Conservation (phyloP, 2,113 vertebrate genomes). For the Notiomystis cincta region DNA sequence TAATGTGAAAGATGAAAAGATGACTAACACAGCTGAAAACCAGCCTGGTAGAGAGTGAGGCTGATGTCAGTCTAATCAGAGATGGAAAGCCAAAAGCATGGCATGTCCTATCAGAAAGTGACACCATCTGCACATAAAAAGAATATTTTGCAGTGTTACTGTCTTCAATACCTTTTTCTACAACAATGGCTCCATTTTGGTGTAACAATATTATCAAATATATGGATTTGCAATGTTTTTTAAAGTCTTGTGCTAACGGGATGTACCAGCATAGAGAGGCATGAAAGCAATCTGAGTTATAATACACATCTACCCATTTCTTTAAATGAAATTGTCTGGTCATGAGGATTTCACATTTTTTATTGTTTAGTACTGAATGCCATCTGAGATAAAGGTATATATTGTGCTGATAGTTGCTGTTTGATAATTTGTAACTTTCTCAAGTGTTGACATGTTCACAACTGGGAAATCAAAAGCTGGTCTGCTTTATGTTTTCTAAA, state of each 20-base stretch:
- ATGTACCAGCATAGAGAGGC: background rate
- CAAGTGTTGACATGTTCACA: background rate
- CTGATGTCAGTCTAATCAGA: background rate
- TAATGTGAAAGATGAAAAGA: background rate
- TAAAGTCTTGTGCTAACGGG: rapidly evolving
- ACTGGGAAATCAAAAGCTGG: background rate
- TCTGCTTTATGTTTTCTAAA: background rate
- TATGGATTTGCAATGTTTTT: background rate
- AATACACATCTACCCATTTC: background rate
- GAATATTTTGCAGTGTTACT: background rate
- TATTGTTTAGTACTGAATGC: background rate
- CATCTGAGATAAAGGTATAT: background rate
- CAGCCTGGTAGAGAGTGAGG: background rate
- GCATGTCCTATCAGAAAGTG: background rate
- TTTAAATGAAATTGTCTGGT: background rate
- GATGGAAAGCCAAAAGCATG: background rate
- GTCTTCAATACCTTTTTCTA: background rate
- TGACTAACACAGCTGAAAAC: background rate
- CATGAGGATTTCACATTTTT: background rate
- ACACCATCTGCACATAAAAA: background rate
- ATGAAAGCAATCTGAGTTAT: background rate
- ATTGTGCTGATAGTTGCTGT: background rate
- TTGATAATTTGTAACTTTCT: background rate
- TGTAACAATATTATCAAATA: background rate
- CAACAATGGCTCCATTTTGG: background rate